Evolutionary conservation across 2,888 invertebrate species (phyloP).

Genomic region (Labia minor): DNA sequence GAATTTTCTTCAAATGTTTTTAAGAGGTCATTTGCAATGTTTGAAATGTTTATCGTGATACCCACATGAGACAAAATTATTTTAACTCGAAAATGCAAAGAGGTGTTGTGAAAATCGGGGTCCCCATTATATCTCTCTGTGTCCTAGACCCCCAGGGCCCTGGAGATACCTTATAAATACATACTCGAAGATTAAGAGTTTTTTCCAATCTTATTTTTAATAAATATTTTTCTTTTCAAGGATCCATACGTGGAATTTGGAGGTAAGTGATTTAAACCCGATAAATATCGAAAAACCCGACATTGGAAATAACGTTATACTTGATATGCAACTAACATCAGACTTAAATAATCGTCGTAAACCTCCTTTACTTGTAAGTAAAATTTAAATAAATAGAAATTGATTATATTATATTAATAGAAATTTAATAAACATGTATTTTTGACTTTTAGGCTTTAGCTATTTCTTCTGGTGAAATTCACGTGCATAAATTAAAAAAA

Average conservation of each 20-base stretch:
- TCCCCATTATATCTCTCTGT: too few relatives aligned
- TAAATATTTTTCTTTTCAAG: constrained; percentile 31
- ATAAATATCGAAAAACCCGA: constrained; percentile 38
- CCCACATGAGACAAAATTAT: too few relatives aligned
- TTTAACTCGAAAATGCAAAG: too few relatives aligned
- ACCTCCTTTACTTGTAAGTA: constrained; percentile 39
- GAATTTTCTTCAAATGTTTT: too few relatives aligned
- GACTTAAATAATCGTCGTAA: constrained; percentile 31
- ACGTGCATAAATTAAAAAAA: constrained; percentile 39
- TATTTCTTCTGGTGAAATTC: constrained; percentile 36
- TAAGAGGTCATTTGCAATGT: too few relatives aligned
- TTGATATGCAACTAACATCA: constrained; percentile 39
- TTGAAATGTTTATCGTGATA: too few relatives aligned
- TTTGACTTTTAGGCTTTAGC: constrained; percentile 41
- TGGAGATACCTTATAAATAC: too few relatives aligned
- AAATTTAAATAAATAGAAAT: constrained; percentile 19
- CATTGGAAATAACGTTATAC: constrained; percentile 30
- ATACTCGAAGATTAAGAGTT: too few relatives aligned
- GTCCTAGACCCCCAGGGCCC: too few relatives aligned
- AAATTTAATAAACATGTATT: constrained; percentile 17
- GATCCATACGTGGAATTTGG: constrained; percentile 45
- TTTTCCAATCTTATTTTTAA: too few relatives aligned
- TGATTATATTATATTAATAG: neutral
- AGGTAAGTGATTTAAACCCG: constrained; percentile 41
- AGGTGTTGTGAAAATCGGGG: too few relatives aligned